These are phyloP conservation scores for Poeciliopsis turrubarensis DNA, from an alignment of 2,113 vertebrate genomes.

Conservation along the genomic window DNA sequence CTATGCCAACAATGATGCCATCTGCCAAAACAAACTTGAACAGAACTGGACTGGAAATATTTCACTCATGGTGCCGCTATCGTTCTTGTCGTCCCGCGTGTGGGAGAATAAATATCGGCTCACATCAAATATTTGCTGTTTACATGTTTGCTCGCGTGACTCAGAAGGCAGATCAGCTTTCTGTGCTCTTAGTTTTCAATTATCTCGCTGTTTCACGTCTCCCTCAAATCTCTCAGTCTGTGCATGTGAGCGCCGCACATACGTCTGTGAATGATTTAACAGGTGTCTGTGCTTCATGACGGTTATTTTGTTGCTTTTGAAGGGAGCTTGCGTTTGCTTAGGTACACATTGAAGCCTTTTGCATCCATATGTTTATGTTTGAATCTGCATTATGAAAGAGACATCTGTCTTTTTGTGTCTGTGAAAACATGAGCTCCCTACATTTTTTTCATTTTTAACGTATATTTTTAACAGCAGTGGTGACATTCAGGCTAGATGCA, in stretches of 20 bases:
- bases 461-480: not conserved
- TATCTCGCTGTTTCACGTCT: slow-evolving; percentile 29
- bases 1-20: not conserved
- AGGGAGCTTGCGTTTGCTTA: not conserved
- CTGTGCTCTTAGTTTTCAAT: slow-evolving; percentile 21
- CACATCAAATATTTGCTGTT: slow-evolving; percentile 19
- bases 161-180: slow-evolving; percentile 39
- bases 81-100: not conserved
- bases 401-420: not conserved
- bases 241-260: slow-evolving; percentile 12
- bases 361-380: not conserved
- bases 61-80: not conserved
- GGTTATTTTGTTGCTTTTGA: slow-evolving; percentile 32
- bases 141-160: slow-evolving; percentile 21
- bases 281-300: slow-evolving; percentile 20
- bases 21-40: not conserved
- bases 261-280: slow-evolving; percentile 7
- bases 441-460: not conserved
- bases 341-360: not conserved
- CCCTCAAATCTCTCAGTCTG: slow-evolving; percentile 27
- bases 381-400: not conserved
- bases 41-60: not conserved
- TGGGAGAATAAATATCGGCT: slow-evolving; percentile 33
- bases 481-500: not conserved
- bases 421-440: not conserved